phyloP scores from a whole-genome alignment of 2,113 vertebrate species.

The Suncus etruscus region DNA sequence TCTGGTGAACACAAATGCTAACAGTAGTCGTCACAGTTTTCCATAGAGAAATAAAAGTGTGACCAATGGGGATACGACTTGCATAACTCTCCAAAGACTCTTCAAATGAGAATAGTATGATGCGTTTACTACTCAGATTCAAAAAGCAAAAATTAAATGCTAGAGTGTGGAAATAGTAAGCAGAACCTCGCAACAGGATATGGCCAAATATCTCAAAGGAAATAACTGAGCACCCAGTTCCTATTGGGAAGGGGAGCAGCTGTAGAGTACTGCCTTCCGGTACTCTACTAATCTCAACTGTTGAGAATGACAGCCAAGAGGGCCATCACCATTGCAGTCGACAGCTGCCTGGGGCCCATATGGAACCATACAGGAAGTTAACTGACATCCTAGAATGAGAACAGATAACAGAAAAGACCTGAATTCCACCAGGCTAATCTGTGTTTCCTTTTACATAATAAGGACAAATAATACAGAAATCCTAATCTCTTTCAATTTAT shows the following conservation, averaged over 20 bases:
- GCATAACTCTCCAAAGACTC: conserved; percentile 4
- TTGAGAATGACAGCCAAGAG: conserved; percentile 49
- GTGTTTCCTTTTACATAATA: not conserved
- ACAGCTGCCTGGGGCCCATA: conserved; percentile 36
- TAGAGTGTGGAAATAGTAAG: conserved; percentile 39
- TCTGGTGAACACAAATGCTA: conserved; percentile 18
- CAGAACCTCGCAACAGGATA: not conserved
- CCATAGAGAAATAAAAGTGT: conserved; percentile 47
- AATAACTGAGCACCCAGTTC: conserved; percentile 20
- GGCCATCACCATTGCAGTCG: not conserved
- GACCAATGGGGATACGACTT: not conserved
- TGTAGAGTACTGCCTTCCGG: not conserved
- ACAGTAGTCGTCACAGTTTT: conserved; percentile 23
- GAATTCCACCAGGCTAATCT: not conserved
- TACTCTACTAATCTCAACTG: not conserved
- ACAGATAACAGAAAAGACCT: not conserved
- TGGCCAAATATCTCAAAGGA: conserved; percentile 24
- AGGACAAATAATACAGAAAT: not conserved
- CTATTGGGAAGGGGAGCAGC: not conserved
- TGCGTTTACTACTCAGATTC: conserved; percentile 51
- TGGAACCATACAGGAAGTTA: conserved; percentile 45
- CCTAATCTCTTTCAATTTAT: no score
- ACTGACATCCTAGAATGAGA: not conserved
- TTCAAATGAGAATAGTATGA: conserved; percentile 50
- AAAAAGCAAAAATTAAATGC: conserved; percentile 31